A percentile compares a stretch with the other conserved stretches of the same genome.
These are phyloP conservation scores for Kradibia gibbosae DNA, from an alignment of 1,140 invertebrate genomes.

Conservation along the genomic window DNA sequence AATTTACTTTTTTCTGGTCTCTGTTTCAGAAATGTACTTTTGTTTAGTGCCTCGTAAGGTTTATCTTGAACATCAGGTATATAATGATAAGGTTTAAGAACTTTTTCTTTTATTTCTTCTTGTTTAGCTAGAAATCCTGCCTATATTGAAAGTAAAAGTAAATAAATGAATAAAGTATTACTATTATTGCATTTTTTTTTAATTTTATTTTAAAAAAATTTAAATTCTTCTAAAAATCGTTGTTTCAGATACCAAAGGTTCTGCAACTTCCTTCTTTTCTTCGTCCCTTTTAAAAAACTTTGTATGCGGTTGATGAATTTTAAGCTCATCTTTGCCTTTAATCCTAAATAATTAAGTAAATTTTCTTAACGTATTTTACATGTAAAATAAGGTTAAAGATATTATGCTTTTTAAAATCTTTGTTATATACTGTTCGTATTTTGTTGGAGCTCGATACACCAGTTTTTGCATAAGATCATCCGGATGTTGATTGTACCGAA, in stretches of 20 bases:
- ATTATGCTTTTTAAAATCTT: not conserved
- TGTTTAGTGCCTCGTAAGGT: conserved; percentile 14
- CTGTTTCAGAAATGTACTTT: conserved; percentile 40
- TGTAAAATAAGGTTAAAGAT: not conserved
- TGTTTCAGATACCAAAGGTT: conserved; percentile 71
- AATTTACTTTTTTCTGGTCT: conserved; percentile 31
- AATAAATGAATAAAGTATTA: too few species aligned
- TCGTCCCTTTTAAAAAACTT: conserved; percentile 75
- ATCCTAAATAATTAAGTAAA: not conserved
- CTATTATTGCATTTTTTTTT: too few species aligned
- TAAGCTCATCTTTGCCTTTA: conserved; percentile 63
- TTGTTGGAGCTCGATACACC: not conserved
- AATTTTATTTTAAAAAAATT: too few species aligned
- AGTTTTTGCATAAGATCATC: not conserved
- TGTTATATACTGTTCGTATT: not conserved
- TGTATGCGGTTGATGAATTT: conserved; percentile 75
- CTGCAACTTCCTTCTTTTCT: conserved; percentile 69
- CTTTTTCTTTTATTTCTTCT: conserved; percentile 50
- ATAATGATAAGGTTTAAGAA: conserved; percentile 45
- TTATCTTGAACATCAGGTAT: conserved; percentile 19
- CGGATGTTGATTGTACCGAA: not conserved
- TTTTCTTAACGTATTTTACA: too few species aligned
- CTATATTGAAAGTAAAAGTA: conserved; percentile 39
- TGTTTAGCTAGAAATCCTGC: conserved; percentile 56
- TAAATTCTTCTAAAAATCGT: not conserved